Evolutionary conservation across 2,888 invertebrate genomes (phyloP).

Genomic region (Strigamia transsilvanica): DNA sequence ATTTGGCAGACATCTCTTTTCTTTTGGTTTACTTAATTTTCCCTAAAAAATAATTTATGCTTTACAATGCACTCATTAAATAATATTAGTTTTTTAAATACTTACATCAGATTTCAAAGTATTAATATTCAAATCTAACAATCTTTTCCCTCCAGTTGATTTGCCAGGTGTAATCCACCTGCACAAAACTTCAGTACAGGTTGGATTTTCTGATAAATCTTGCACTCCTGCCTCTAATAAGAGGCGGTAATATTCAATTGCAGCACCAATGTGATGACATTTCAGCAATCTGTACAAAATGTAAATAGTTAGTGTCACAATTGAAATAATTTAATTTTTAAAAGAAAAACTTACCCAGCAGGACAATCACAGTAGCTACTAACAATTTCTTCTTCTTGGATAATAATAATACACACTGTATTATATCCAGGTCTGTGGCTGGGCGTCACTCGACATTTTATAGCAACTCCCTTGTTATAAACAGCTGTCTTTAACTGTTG

Average conservation of each 20-base stretch:
- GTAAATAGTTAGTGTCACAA: too few species aligned
- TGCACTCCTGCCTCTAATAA: neutral
- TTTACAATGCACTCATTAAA: neutral
- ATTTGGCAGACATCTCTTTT: neutral
- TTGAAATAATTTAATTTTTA: too few species aligned
- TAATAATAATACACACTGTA: neutral
- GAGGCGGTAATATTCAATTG: neutral
- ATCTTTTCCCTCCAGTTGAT: neutral
- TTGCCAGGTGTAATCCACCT: neutral
- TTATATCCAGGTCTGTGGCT: neutral
- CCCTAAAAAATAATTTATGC: neutral
- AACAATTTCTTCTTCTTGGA: neutral
- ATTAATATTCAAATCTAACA: neutral
- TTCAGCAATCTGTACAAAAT: neutral
- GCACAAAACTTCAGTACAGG: neutral
- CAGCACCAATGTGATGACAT: conserved; percentile 13
- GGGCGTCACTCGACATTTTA: neutral
- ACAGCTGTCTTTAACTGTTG: neutral
- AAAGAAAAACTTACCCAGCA: conserved; percentile 1
- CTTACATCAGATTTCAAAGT: neutral
- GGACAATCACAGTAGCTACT: neutral
- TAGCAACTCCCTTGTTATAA: neutral
- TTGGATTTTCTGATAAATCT: neutral
- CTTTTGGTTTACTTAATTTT: neutral
- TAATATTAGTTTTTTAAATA: neutral